A percentile compares a stretch with the other conserved stretches of the same genome.
Conservation (phyloP, 2,797 vertebrate genomes). For the Astyanax mexicanus region DNA sequence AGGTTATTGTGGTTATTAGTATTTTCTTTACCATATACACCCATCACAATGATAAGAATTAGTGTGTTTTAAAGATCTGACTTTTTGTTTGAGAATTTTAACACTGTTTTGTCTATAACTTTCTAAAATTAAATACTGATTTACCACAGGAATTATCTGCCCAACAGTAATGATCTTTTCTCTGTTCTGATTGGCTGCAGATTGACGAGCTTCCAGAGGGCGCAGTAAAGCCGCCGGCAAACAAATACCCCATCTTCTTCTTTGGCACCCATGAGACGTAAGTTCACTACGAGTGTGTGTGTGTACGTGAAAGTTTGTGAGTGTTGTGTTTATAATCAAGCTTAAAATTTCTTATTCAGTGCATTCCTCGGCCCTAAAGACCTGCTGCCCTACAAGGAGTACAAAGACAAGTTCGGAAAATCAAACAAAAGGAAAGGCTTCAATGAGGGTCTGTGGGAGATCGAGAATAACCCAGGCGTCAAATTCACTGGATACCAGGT, state of each 20-base stretch:
- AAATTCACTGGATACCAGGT: constrained; percentile 98
- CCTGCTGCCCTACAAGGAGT: constrained; percentile 96
- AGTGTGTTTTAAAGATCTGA: no score
- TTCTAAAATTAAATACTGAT: no score
- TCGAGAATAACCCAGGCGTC: constrained; percentile 97
- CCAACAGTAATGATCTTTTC: background rate
- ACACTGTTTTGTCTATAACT: no score
- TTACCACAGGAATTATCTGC: no score
- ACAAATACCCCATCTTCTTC: constrained; percentile 98
- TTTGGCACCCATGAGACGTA: constrained; percentile 99
- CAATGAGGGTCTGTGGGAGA: constrained; percentile 98
- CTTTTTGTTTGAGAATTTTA: no score
- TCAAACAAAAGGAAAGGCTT: constrained; percentile 99
- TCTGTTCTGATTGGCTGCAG: constrained; percentile 70
- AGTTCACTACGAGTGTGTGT: constrained; percentile 60
- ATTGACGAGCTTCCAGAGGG: constrained; percentile 99
- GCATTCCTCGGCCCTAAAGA: constrained; percentile 96
- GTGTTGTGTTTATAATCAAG: no score
- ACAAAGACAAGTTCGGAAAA: constrained; percentile 98
- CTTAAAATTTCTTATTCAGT: constrained; percentile 72
- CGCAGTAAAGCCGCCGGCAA: constrained; percentile 96
- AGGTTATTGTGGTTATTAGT: no score
- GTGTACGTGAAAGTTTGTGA: constrained; percentile 1
- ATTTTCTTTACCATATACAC: no score
- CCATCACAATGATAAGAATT: no score